phyloP scores from a whole-genome alignment of 2,888 invertebrate species.

The Pollenia labialis region DNA sequence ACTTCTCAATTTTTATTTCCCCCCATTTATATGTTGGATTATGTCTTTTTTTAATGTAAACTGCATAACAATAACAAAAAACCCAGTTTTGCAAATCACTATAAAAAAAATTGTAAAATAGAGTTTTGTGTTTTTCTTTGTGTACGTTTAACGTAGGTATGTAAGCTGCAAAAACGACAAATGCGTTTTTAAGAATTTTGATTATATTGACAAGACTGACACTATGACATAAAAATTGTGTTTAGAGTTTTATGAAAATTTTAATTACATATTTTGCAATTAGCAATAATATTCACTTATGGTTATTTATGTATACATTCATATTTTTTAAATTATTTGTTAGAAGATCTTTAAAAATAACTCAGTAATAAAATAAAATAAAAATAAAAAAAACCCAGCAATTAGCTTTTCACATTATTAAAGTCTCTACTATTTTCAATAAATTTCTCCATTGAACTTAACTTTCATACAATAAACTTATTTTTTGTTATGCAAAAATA shows the following conservation, averaged over 20 bases:
- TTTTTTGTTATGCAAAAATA: conserved; percentile 41
- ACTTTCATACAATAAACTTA: too few species aligned
- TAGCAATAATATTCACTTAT: background rate
- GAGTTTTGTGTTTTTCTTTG: background rate
- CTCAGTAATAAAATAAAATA: too few species aligned
- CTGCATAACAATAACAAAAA: conserved; percentile 14
- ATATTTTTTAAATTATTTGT: too few species aligned
- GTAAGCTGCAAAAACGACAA: conserved; percentile 5
- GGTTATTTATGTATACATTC: background rate
- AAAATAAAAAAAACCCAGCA: too few species aligned
- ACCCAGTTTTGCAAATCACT: background rate
- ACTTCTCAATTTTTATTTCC: conserved; percentile 13
- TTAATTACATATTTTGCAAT: conserved; percentile 3
- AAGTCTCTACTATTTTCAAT: too few species aligned
- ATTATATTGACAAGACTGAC: conserved; percentile 19
- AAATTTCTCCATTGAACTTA: too few species aligned
- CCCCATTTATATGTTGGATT: background rate
- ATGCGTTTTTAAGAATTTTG: conserved; percentile 11
- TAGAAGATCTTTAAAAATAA: too few species aligned
- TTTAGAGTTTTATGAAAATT: conserved; percentile 3
- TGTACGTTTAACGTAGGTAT: background rate
- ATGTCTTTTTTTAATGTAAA: conserved; percentile 10
- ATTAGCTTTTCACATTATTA: too few species aligned
- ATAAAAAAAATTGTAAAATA: conserved; percentile 11
- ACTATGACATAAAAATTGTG: conserved; percentile 36